Base-by-base conservation (phyloP, 2,113 vertebrate species). In the Epinephelus lanceolatus region DNA sequence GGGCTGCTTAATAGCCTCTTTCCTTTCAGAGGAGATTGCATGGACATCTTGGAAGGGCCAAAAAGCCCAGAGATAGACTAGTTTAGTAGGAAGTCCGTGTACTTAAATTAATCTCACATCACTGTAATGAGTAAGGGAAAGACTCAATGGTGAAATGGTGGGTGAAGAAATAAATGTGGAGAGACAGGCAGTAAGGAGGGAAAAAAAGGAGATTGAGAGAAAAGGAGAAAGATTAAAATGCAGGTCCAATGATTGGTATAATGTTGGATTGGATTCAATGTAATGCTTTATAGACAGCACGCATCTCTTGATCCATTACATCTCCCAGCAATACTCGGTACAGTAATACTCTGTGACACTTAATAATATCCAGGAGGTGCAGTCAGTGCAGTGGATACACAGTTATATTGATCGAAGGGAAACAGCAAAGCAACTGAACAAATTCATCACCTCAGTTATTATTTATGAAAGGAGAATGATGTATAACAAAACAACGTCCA, bases 1-100 rank as follows among this genome's bases (percentile, higher is more conserved):
- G 78, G 63, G 71, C 84, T 86, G 83, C 87, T 81, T 93, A 94
- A 92, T 94, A 83, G 89, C 86, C 87, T 90, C 81, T 90, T 90
- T 86, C 79, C 91, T 91, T 71, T 87, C 71, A 65, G 84, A 87
- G 79, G 77, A 91, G 91, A 93, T 90, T 90, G 87, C 89, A 83
- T 82, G 87, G 91, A 91, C 88, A 75, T 86, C 59, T 70, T 25
- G 57, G 82, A 86, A 76, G 77, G 69, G 69, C 67, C 78, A 80
- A 86, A 89, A 88, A 80, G 80, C 91, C 79, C 76, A 79, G 42
- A 76, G 83, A 90, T 71, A 78, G 89, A 79, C 67, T 23, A 69
- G 78, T 87, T 90, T 84, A 91, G 78, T 63, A 40, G 33, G 8
- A 9, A 78, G 79, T 82, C 85, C 12, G 4, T 76, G 90, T 80